These are phyloP conservation scores for Glossophaga mutica DNA, from an alignment of 2,797 vertebrate species.

Conservation along the genomic window DNA sequence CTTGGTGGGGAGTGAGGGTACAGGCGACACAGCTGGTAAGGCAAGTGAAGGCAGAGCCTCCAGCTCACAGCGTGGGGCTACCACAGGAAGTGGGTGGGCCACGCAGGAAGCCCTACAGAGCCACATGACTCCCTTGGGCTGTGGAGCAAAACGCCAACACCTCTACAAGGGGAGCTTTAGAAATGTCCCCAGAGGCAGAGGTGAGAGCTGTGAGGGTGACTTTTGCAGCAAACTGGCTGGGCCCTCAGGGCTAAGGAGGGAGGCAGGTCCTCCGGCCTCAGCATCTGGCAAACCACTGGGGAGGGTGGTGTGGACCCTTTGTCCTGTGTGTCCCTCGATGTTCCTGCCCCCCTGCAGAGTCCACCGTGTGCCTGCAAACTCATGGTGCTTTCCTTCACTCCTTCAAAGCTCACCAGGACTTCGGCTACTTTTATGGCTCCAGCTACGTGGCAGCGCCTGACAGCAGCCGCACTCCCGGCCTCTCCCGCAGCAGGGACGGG, in stretches of 20 bases:
- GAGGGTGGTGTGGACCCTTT: neutral
- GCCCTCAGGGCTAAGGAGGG: neutral
- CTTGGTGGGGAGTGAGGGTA: rapidly evolving
- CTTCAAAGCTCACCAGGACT: constrained; percentile 89
- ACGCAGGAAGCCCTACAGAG: neutral
- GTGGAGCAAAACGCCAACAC: neutral
- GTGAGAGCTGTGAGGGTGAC: neutral
- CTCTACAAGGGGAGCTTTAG: neutral
- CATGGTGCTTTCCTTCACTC: neutral
- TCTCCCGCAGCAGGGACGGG: constrained; percentile 91
- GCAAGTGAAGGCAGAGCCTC: neutral
- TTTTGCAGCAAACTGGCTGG: neutral
- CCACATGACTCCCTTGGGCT: neutral
- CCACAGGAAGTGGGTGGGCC: neutral
- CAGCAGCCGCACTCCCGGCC: constrained; percentile 91
- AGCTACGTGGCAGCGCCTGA: constrained; percentile 94
- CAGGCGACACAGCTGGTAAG: neutral
- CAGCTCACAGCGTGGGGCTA: rapidly evolving
- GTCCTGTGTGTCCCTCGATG: rapidly evolving
- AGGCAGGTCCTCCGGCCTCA: neutral
- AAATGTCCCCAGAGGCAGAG: neutral
- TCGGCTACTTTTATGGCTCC: constrained; percentile 97
- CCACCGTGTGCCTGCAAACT: neutral
- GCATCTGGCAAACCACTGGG: neutral
- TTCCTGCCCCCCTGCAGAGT: neutral